Evolutionary conservation across 1,140 invertebrate species (phyloP).

Genomic region (Episyrphus balteatus): DNA sequence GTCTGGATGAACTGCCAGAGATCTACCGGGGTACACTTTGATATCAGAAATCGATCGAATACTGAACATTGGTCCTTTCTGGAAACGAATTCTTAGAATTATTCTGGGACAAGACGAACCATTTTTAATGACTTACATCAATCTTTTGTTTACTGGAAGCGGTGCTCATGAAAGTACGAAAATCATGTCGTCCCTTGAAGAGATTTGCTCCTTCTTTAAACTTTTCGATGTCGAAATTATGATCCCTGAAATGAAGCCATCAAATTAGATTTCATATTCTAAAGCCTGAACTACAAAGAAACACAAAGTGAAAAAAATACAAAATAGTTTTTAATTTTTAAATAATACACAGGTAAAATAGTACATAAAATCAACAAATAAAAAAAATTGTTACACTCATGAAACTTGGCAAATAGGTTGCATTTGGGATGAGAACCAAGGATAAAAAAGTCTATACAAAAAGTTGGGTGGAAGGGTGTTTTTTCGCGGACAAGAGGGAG

Average conservation of each 20-base stretch:
- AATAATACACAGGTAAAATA: too few relatives aligned
- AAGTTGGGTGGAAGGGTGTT: too few relatives aligned
- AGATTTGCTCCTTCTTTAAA: conserved; percentile 43
- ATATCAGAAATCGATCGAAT: conserved; percentile 40
- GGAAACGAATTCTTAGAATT: not conserved
- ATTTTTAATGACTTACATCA: conserved; percentile 16
- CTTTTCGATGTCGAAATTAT: conserved; percentile 47
- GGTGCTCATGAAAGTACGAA: conserved; percentile 50
- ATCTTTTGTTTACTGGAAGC: conserved; percentile 37
- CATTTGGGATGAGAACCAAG: too few relatives aligned
- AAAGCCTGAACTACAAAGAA: too few relatives aligned
- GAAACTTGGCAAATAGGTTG: too few relatives aligned
- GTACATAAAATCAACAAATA: too few relatives aligned
- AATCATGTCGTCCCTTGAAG: conserved; percentile 54
- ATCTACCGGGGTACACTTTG: conserved; percentile 37
- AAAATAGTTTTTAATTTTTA: too few relatives aligned
- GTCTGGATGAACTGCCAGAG: conserved; percentile 35
- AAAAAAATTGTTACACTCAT: too few relatives aligned
- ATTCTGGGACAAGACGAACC: not conserved
- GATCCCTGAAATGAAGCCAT: conserved; percentile 37
- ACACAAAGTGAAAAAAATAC: too few relatives aligned
- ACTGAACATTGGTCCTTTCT: conserved; percentile 33
- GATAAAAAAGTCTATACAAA: too few relatives aligned
- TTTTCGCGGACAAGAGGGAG: too few relatives aligned
- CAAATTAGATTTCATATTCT: too few relatives aligned